A percentile compares a stretch with the other conserved stretches of the same genome.
These are phyloP conservation scores for Hypomecis punctinalis DNA, from an alignment of 2,888 invertebrate genomes.

Conservation along the genomic window DNA sequence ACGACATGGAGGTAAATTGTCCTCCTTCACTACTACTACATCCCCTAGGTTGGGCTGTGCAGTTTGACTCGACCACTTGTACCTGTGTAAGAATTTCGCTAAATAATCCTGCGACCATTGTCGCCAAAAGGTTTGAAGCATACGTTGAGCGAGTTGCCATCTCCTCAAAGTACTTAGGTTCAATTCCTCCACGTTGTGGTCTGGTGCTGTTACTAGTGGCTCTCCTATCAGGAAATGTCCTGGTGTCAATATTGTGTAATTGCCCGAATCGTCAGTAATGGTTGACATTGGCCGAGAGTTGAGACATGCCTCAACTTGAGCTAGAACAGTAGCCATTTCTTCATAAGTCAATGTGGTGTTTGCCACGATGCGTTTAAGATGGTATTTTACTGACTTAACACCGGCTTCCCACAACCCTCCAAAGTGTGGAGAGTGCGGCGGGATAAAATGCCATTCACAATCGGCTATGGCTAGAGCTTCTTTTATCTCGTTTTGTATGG, in stretches of 20 bases:
- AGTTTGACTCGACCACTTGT: background rate
- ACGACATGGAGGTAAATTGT: constrained; percentile 16
- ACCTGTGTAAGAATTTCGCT: too few species aligned
- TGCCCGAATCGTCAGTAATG: background rate
- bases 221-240: background rate
- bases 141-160: too few species aligned
- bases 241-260: too few species aligned
- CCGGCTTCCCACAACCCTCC: background rate
- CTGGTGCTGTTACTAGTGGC: background rate
- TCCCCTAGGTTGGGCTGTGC: too few species aligned
- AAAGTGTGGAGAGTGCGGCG: background rate
- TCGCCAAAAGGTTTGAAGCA: too few species aligned
- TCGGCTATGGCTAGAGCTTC: background rate
- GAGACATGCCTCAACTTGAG: constrained; percentile 1
- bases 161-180: background rate
- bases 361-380: background rate
- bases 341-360: constrained; percentile 1
- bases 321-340: background rate
- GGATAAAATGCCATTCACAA: background rate
- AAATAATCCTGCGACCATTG: too few species aligned
- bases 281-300: constrained; percentile 5
- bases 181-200: background rate
- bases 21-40: constrained; percentile 6
- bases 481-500: background rate
- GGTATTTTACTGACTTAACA: too few species aligned